Base-by-base conservation (phyloP, 2,113 vertebrate genomes). In the Raphicerus campestris region DNA sequence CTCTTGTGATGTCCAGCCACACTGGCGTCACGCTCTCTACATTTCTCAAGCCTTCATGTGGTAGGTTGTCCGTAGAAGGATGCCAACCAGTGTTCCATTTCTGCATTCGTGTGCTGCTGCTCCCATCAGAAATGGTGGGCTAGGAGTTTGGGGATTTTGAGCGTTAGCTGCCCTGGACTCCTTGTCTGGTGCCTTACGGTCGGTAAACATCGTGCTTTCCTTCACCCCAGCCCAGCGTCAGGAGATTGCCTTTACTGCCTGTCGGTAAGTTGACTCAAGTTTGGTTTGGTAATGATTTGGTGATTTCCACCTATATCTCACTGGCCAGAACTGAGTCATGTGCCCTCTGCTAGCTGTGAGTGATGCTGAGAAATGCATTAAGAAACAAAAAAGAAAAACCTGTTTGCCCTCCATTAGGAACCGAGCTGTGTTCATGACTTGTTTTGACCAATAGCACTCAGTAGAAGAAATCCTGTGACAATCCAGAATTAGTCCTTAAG, bases 51-150 rank as follows among this genome's bases (percentile, higher is more conserved):
- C 6, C 51, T 83, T 24, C 15, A 1, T 53, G 66, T 30, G 16
- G 45, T 20, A 9, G 3, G 6, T 91, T 42, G 77, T 80, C 42
- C 4, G 1, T 66, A n/a, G 81, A 73, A 60, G 75, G 32, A 45
- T 0, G 1, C 53, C n/a, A 10, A 4, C 6, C 10, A 63, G 45
- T 7, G 22, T 7, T 26, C 28, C 24, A 2, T 55, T 49, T 13
- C 75, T 22, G 13, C 28, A 8, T 3, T 17, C 7, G 5, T 7
- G 2, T 6, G 5, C 10, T 30, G 28, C 42, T 19, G 11, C 32
- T 61, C n/a, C 30, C 75, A 5, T 55, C 63, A 32, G 24, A 78
- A 90, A n/a, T 8, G 28, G 20, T 14, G 63, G 60, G 30, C 47
- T 51, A n/a, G 10, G 47, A 32, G 5, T 80, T n/a, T 49, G 75